Evolutionary conservation across 2,888 invertebrate species (phyloP).

Genomic region (Melipona bicolor): DNA sequence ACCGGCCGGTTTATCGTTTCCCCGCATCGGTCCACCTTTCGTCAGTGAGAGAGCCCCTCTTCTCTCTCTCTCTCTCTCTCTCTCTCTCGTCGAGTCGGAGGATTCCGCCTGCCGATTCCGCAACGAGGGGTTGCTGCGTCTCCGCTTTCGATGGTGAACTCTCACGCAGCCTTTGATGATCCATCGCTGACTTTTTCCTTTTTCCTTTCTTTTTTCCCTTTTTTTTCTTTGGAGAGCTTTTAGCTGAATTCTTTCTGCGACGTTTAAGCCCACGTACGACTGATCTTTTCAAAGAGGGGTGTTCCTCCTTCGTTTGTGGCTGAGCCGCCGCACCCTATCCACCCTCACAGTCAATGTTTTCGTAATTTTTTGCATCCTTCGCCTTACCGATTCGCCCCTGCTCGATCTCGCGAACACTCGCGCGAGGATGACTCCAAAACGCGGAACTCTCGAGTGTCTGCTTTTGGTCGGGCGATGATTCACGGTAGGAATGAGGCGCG

Average conservation of each 20-base stretch:
- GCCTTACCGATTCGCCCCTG: too few relatives aligned
- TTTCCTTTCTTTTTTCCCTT: too few relatives aligned
- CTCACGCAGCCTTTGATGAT: not conserved
- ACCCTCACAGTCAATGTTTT: too few relatives aligned
- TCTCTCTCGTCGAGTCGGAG: conserved; percentile 31
- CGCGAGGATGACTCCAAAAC: not conserved
- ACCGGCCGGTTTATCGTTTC: conserved; percentile 59
- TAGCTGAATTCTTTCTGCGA: too few relatives aligned
- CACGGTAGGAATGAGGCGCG: conserved; percentile 10
- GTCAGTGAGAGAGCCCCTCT: conserved; percentile 21
- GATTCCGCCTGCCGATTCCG: conserved; percentile 42
- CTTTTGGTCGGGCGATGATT: conserved; percentile 26
- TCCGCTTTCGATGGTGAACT: too few relatives aligned
- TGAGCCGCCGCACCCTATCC: too few relatives aligned
- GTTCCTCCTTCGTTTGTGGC: too few relatives aligned
- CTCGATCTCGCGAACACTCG: not conserved
- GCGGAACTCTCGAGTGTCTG: not conserved
- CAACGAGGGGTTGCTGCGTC: conserved; percentile 5
- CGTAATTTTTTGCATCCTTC: not conserved
- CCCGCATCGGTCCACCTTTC: conserved; percentile 54
- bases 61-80: conserved; percentile 1
- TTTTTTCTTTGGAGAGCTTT: not conserved
- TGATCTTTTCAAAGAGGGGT: too few relatives aligned
- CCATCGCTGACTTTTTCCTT: not conserved
- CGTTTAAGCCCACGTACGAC: too few relatives aligned